Evolutionary conservation across 2,113 vertebrate species (phyloP), one percentile per base, ranked within the genome.

Genomic region (Spea multiplicata): DNA sequence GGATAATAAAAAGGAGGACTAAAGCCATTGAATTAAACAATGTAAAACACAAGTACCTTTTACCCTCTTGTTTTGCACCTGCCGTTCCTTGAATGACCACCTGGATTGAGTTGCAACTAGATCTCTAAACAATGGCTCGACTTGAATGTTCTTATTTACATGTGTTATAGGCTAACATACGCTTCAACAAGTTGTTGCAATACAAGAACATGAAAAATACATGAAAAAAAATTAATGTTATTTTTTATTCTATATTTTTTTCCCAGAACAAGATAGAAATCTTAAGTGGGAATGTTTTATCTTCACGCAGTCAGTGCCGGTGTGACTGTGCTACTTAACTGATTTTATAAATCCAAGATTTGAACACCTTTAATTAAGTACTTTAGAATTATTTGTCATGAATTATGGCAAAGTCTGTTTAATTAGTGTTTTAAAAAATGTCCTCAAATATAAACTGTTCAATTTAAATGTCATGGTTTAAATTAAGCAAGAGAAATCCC

Each of bases 381-480:
- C 61, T 64, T 64, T 30, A 6, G 61, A 64, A 64, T 64, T 64
- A 64, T 16, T 30, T 64, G 61, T 64, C 61, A 30, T 64, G 61
- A 64, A 13, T 30, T 64, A 45, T 16, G 44, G 6, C 47, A 69
- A 49, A 49, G 5, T 49, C 46, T 48, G 48, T 69, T 69, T 69
- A 69, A 69, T 69, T 69, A 50, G 67, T 17, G 48, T n/a, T 69
- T 69, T 69, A 50, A 69, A 69, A 67, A 64, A 16, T 5, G 16
- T 44, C 30, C 69, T 71, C 69, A 71, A 55, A 55, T 55, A 71
- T 71, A 71, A 71, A 49, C 48, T 69, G 67, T 49, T 52, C 69
- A 14, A 16, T 71, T 71, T 52, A 71, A 71, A 71, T 71, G 69
- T 71, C 69, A 71, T 71, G 16, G 49, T 53, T 52, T 53, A 52